These are phyloP conservation scores for Teleogryllus occipitalis DNA, from an alignment of 1,140 invertebrate genomes.

Conservation along the genomic window DNA sequence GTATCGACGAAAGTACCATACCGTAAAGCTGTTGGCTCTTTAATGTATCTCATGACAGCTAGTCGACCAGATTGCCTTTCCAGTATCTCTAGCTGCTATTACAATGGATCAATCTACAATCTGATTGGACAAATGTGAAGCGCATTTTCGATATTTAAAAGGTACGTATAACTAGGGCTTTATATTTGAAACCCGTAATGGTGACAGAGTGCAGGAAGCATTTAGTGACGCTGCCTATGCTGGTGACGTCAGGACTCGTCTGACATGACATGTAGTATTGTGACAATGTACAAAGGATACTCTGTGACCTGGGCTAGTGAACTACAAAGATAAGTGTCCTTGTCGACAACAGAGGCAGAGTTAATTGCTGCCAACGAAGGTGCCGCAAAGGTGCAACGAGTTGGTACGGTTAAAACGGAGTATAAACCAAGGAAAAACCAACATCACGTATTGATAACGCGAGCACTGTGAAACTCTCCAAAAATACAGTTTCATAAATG, in stretches of 20 bases:
- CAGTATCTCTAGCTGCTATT: background rate
- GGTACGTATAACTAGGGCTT: background rate
- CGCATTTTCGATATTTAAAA: constrained; percentile 5
- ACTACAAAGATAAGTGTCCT: too few relatives aligned
- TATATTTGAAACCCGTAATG: background rate
- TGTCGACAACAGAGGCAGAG: too few relatives aligned
- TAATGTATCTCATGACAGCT: background rate
- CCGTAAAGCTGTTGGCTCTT: background rate
- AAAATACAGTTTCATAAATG: too few relatives aligned
- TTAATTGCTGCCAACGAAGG: too few relatives aligned
- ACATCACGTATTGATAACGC: too few relatives aligned
- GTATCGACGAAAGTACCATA: too few relatives aligned
- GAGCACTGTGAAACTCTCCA: too few relatives aligned
- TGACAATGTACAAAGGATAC: background rate
- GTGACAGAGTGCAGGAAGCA: background rate
- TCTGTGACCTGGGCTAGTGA: background rate
- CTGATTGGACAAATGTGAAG: background rate
- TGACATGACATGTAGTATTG: background rate
- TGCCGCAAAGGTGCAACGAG: too few relatives aligned
- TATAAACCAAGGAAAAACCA: too few relatives aligned
- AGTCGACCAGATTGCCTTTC: background rate
- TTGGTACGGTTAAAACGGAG: too few relatives aligned
- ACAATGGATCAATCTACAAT: background rate
- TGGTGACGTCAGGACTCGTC: background rate
- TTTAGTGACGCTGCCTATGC: background rate